Evolutionary conservation across 2,113 vertebrate genomes (phyloP).

Genomic region (Arvicanthis niloticus): DNA sequence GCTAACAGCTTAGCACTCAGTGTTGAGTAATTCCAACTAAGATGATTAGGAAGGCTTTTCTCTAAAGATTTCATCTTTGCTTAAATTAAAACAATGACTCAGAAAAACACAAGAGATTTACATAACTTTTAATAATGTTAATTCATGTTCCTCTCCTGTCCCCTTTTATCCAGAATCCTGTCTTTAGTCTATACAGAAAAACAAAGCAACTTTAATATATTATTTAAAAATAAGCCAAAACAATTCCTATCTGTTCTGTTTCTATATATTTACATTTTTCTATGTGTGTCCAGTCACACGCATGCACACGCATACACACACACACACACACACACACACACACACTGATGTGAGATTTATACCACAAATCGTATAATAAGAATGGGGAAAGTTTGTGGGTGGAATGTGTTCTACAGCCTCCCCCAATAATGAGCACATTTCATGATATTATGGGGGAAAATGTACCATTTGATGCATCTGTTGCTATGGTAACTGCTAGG

Average conservation of each 20-base stretch:
- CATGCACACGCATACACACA: neutral
- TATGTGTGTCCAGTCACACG: too few species aligned
- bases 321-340: neutral
- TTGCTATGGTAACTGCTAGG: constrained; percentile 51
- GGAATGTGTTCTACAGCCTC: neutral
- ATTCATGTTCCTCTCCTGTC: neutral
- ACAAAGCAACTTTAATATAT: constrained; percentile 22
- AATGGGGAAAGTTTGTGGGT: neutral
- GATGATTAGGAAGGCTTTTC: constrained; percentile 53
- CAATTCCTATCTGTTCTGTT: neutral
- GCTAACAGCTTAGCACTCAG: neutral
- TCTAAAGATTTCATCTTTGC: constrained; percentile 51
- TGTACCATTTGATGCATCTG: constrained; percentile 46
- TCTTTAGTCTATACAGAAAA: neutral
- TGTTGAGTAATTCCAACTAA: constrained; percentile 47
- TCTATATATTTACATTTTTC: neutral
- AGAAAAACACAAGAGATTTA: neutral
- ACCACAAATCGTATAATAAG: neutral
- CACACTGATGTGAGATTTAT: neutral
- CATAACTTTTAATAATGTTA: neutral
- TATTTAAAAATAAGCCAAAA: neutral
- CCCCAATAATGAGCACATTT: neutral
- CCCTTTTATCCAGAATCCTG: constrained; percentile 28
- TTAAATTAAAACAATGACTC: neutral
- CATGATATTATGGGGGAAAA: constrained; percentile 23